phyloP scores from a whole-genome alignment of 1,140 invertebrate genomes.

The Metaphire vulgaris region DNA sequence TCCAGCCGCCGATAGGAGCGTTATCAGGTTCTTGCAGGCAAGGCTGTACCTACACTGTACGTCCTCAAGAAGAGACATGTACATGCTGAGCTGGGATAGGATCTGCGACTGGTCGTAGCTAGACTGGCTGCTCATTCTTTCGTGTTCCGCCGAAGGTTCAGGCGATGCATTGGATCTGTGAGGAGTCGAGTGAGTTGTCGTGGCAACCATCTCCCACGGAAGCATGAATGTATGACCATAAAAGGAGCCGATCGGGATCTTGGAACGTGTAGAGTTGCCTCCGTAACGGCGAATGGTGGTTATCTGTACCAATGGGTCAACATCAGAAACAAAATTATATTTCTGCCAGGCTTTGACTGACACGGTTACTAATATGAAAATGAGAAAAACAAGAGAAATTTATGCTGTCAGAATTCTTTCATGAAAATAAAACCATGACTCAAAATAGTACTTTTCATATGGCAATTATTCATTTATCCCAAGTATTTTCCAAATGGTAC shows the following conservation, averaged over 20 bases:
- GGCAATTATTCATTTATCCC: too few species aligned
- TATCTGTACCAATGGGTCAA: constrained; percentile 39
- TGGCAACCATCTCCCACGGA: constrained; percentile 57
- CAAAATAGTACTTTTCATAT: too few species aligned
- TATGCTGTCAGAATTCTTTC: too few species aligned
- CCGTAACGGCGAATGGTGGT: constrained; percentile 77
- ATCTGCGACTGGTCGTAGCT: constrained; percentile 42
- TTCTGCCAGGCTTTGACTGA: background rate
- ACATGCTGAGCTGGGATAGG: constrained; percentile 43
- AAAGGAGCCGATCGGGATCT: constrained; percentile 83
- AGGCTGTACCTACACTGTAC: constrained; percentile 63
- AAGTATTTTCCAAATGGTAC: too few species aligned
- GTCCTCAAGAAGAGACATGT: constrained; percentile 63
- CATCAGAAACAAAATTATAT: constrained; percentile 10
- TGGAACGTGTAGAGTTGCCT: constrained; percentile 77
- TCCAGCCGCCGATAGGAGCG: constrained; percentile 31
- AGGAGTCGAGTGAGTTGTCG: constrained; percentile 7
- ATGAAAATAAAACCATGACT: too few species aligned
- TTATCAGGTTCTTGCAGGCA: background rate
- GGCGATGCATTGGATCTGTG: constrained; percentile 8
- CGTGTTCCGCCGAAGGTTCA: constrained; percentile 54
- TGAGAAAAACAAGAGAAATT: too few species aligned
- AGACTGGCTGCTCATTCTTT: background rate
- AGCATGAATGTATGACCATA: constrained; percentile 78
- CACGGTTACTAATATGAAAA: too few species aligned